Percentiles rank a stretch among this genome's conserved stretches.
Conservation (phyloP, 2,888 invertebrate species). For the Salticus scenicus region DNA sequence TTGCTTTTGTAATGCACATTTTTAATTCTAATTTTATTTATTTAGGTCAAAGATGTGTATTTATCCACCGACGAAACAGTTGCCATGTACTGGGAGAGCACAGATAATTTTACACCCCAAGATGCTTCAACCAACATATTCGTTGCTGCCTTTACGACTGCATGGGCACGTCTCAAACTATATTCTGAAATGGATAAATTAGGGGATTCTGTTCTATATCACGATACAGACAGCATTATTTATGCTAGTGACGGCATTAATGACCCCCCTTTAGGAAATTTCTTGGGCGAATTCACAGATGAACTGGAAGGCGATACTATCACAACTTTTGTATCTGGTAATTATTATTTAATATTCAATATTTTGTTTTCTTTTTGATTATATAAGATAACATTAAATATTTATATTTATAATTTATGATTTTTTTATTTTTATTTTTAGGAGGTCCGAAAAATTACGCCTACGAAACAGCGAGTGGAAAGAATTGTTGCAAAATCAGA, state of each 20-base stretch:
- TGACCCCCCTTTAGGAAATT: conserved; percentile 13
- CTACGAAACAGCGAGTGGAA: not conserved
- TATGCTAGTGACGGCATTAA: conserved; percentile 2
- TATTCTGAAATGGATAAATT: conserved; percentile 17
- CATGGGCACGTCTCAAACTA: not conserved
- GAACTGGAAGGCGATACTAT: conserved; percentile 8
- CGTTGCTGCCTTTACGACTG: not conserved
- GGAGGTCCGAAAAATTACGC: conserved; percentile 48
- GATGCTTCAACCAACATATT: not conserved
- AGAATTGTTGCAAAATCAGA: conserved; percentile 16
- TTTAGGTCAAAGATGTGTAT: conserved; percentile 25
- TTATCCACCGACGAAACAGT: conserved; percentile 10
- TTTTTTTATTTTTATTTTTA: too few species aligned
- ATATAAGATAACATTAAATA: too few species aligned
- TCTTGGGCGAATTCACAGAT: conserved; percentile 16
- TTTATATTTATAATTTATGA: too few species aligned
- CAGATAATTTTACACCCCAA: not conserved
- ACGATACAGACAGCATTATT: conserved; percentile 6
- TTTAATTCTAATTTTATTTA: not conserved
- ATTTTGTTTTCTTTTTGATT: too few species aligned
- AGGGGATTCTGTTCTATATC: not conserved
- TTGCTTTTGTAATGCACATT: too few species aligned
- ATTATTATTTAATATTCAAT: not conserved
- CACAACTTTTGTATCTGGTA: not conserved
- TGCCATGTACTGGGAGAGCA: not conserved